A percentile compares a stretch with the other conserved stretches of the same genome.
These are phyloP conservation scores for Drosophila sechellia DNA, from an alignment of 1,140 invertebrate species.

Conservation along the genomic window DNA sequence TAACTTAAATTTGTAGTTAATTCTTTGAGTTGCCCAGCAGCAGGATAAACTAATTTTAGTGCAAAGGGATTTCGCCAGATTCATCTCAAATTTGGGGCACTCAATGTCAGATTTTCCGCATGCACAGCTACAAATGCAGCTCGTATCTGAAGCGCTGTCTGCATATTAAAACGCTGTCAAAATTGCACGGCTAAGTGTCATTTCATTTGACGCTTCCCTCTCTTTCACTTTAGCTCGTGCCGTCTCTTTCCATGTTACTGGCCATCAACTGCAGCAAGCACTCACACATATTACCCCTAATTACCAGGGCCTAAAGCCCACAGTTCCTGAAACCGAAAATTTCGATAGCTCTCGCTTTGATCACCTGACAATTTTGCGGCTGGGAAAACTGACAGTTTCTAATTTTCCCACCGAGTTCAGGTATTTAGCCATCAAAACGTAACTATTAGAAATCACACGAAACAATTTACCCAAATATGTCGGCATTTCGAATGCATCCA, in stretches of 20 bases:
- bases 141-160: slow-evolving; percentile 33
- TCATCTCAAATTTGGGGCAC: slow-evolving; percentile 47
- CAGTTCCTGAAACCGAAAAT: background rate
- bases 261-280: slow-evolving; percentile 47
- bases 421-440: background rate
- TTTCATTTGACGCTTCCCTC: slow-evolving; percentile 52
- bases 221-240: background rate
- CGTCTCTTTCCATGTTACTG: slow-evolving; percentile 1
- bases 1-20: slow-evolving; percentile 50
- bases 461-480: background rate
- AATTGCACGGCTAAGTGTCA: slow-evolving; percentile 76
- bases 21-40: background rate
- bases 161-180: slow-evolving; percentile 78
- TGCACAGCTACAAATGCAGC: slow-evolving; percentile 7
- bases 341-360: slow-evolving; percentile 12
- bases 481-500: slow-evolving; percentile 1
- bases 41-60: background rate
- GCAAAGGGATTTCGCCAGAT: background rate
- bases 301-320: slow-evolving; percentile 23
- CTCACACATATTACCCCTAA: slow-evolving; percentile 56
- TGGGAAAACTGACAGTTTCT: slow-evolving; percentile 6
- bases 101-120: slow-evolving; percentile 50
- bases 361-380: slow-evolving; percentile 18
- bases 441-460: slow-evolving; percentile 2
- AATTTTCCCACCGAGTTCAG: background rate